Conservation (phyloP, 2,888 invertebrate genomes). For the Molorchus minor region DNA sequence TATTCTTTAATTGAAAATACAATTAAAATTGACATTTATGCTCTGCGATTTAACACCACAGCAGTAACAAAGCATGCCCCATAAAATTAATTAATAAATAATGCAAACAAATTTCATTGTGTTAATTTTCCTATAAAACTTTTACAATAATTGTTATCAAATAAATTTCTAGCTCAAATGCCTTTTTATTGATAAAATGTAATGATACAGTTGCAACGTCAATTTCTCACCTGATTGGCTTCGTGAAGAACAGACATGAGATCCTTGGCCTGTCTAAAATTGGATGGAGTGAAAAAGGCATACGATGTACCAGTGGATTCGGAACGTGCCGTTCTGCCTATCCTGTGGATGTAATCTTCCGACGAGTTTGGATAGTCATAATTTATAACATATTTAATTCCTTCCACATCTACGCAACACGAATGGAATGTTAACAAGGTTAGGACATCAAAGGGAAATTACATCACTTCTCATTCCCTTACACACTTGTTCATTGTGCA, state of each 20-base stretch:
- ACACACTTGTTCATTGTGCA: too few species aligned
- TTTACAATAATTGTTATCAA: too few species aligned
- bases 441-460: not conserved
- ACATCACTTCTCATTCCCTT: constrained; percentile 4
- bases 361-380: constrained; percentile 95
- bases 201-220: too few species aligned
- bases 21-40: too few species aligned
- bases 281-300: constrained; percentile 92
- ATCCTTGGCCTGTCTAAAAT: constrained; percentile 87
- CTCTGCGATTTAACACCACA: too few species aligned
- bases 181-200: too few species aligned
- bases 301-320: constrained; percentile 91
- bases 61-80: too few species aligned
- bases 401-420: constrained; percentile 86
- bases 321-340: constrained; percentile 91
- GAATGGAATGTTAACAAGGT: constrained; percentile 11
- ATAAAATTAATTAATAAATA: too few species aligned
- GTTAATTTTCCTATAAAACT: too few species aligned
- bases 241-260: constrained; percentile 88
- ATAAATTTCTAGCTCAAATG: too few species aligned
- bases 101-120: too few species aligned
- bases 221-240: constrained; percentile 83
- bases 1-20: too few species aligned
- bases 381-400: constrained; percentile 95
- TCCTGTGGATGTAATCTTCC: constrained; percentile 95